Evolutionary conservation across 2,797 vertebrate genomes (phyloP).

Genomic region (Adrianichthys oophorus): DNA sequence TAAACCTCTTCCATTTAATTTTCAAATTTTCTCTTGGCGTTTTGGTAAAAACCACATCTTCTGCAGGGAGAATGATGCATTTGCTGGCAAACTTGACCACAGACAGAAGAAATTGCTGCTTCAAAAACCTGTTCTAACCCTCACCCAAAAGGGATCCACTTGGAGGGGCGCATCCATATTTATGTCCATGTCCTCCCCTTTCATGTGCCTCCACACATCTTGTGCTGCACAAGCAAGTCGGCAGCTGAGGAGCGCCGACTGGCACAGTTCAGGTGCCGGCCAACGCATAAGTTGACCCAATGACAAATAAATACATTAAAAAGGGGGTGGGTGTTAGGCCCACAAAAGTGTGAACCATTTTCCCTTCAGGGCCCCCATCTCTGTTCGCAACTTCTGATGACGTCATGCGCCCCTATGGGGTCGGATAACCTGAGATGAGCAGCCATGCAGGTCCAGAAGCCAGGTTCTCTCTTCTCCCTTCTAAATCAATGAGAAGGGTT

Average conservation of each 20-base stretch:
- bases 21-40: no score
- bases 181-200: conserved; percentile 69
- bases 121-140: conserved; percentile 65
- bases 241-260: conserved; percentile 57
- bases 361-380: conserved; percentile 8
- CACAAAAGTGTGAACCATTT: conserved; percentile 3
- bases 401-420: conserved; percentile 23
- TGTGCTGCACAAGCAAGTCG: conserved; percentile 59
- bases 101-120: conserved; percentile 1
- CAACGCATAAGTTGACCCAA: conserved; percentile 63
- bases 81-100: conserved; percentile 48
- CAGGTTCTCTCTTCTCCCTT: conserved; percentile 74
- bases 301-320: neutral
- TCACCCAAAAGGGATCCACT: conserved; percentile 68
- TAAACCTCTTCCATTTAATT: no score
- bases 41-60: no score
- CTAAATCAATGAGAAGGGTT: conserved; percentile 76
- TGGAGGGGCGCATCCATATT: conserved; percentile 74
- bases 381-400: conserved; percentile 12
- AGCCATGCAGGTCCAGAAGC: conserved; percentile 68
- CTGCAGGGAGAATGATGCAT: conserved; percentile 45
- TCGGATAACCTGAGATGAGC: conserved; percentile 67
- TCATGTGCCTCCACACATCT: conserved; percentile 72
- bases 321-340: conserved; percentile 65
- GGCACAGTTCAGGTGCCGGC: conserved; percentile 59